These are phyloP conservation scores for Acanthiza pusilla DNA, from an alignment of 2,797 vertebrate species.

Conservation along the genomic window DNA sequence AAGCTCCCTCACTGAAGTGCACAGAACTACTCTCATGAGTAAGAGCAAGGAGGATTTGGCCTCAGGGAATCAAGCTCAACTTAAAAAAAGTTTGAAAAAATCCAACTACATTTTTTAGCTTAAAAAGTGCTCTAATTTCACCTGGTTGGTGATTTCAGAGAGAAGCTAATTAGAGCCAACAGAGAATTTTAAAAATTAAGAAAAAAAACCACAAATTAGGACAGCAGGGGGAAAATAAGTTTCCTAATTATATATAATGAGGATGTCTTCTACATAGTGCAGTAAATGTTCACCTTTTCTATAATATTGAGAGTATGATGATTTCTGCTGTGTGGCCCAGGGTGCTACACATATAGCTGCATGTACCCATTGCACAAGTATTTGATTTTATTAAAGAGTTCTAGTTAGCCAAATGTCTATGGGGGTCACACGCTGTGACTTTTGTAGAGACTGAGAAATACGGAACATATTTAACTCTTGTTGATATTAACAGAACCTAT, in stretches of 20 bases:
- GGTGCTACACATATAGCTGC: neutral
- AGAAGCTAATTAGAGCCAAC: constrained; percentile 36
- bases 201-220: constrained; percentile 11
- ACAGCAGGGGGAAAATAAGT: constrained; percentile 21
- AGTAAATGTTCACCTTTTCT: neutral
- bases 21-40: constrained; percentile 11
- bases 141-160: constrained; percentile 21
- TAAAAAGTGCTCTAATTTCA: constrained; percentile 48
- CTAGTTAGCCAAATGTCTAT: neutral
- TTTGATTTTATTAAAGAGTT: neutral
- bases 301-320: neutral
- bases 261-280: neutral
- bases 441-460: neutral
- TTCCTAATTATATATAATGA: constrained; percentile 33
- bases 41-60: constrained; percentile 3
- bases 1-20: constrained; percentile 5
- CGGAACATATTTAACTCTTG: neutral
- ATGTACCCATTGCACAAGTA: accelerated
- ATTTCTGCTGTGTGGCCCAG: neutral
- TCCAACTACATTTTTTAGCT: neutral
- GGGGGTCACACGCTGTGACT: neutral
- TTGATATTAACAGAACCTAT: neutral
- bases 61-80: constrained; percentile 26
- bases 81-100: neutral
- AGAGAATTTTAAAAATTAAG: neutral